Evolutionary conservation across 2,888 invertebrate species (phyloP).

Genomic region (Drosophila fungiperda): DNA sequence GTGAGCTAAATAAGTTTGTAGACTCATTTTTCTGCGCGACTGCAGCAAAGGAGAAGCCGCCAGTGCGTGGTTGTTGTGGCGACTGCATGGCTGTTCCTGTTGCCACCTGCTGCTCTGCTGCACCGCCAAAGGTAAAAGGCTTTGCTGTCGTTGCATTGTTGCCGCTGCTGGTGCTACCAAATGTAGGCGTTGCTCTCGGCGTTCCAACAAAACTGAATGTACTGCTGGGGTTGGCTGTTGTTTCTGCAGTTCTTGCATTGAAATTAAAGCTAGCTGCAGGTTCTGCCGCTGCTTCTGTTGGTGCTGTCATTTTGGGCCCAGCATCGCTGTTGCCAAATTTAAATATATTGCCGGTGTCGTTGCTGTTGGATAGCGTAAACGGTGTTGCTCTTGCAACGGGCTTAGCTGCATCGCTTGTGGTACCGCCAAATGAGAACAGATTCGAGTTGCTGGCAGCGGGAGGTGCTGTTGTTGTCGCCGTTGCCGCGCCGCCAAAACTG

Average conservation of each 20-base stretch:
- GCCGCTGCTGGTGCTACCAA: constrained; percentile 33
- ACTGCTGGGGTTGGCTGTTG: not conserved
- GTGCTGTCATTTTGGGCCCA: not conserved
- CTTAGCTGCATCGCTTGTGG: constrained; percentile 8
- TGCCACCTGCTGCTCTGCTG: constrained; percentile 16
- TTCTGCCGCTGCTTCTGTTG: constrained; percentile 2
- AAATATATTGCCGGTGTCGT: constrained; percentile 23
- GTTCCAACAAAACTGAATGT: constrained; percentile 27
- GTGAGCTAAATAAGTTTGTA: constrained; percentile 53
- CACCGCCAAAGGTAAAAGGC: constrained; percentile 51
- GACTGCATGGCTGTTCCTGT: constrained; percentile 2
- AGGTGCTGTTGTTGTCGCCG: not conserved
- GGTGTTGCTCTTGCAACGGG: constrained; percentile 31
- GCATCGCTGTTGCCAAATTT: constrained; percentile 30
- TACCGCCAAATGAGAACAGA: constrained; percentile 35
- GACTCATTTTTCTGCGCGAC: constrained; percentile 38
- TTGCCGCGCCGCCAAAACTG: constrained; percentile 22
- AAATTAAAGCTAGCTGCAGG: constrained; percentile 7
- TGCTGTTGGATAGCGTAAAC: constrained; percentile 18
- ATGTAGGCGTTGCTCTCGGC: constrained; percentile 23
- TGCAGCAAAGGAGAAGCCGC: constrained; percentile 57
- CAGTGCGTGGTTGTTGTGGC: constrained; percentile 19
- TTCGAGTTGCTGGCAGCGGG: constrained; percentile 4
- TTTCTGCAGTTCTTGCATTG: constrained; percentile 10
- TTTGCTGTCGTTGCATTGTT: constrained; percentile 21